These are phyloP conservation scores for Pseudochaenichthys georgianus DNA, from an alignment of 2,797 vertebrate species.

Conservation along the genomic window DNA sequence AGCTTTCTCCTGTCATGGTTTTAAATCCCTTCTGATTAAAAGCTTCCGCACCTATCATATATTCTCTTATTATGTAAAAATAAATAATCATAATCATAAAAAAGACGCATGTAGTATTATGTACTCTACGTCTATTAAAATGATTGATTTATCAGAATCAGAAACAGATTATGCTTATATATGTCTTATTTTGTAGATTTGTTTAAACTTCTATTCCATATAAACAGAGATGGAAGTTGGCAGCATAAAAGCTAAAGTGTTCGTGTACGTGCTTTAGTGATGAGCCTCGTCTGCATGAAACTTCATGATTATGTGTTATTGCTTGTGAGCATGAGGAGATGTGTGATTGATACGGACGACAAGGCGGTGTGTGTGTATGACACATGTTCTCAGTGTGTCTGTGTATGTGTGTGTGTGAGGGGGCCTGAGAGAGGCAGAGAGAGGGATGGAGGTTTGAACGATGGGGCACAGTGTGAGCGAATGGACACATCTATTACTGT, in stretches of 20 bases:
- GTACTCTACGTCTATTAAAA: not conserved
- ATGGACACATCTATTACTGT: constrained; percentile 45
- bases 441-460: constrained; percentile 39
- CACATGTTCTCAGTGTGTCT: constrained; percentile 60
- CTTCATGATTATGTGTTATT: constrained; percentile 18
- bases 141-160: not conserved
- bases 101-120: not conserved
- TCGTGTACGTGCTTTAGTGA: not conserved
- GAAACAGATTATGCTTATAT: not conserved
- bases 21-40: constrained; percentile 54
- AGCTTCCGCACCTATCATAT: constrained; percentile 35
- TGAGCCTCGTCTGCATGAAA: constrained; percentile 28
- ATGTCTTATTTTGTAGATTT: not conserved
- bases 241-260: not conserved
- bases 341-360: constrained; percentile 62
- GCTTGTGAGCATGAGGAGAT: constrained; percentile 31
- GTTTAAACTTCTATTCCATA: not conserved
- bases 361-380: constrained; percentile 47
- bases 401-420: constrained; percentile 30
- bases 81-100: no score
- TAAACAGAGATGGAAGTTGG: not conserved
- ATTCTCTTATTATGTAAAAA: constrained; percentile 37
- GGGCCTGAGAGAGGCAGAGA: constrained; percentile 17
- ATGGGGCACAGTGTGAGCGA: constrained; percentile 43
- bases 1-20: constrained; percentile 46